phyloP scores from a whole-genome alignment of 2,797 vertebrate species.

The Gobio occitaniae region DNA sequence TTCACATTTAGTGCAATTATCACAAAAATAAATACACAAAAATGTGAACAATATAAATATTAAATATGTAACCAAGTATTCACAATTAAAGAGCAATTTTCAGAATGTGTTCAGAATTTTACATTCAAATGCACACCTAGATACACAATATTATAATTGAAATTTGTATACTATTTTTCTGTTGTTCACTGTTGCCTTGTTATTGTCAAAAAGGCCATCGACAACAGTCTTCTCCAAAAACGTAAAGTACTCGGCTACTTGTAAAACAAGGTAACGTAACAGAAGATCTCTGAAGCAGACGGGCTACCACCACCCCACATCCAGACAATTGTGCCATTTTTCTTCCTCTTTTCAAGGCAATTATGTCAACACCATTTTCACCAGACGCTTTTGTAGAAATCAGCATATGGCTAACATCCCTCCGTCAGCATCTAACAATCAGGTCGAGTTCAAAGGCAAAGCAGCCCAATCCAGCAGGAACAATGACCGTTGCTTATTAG shows the following conservation, averaged over 20 bases:
- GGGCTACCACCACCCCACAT: neutral
- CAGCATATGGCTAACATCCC: conserved; percentile 35
- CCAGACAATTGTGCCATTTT: conserved; percentile 15
- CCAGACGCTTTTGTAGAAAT: conserved; percentile 20
- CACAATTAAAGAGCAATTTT: neutral
- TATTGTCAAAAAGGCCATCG: neutral
- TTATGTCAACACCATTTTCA: conserved; percentile 39
- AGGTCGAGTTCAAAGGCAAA: conserved; percentile 49
- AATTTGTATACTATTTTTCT: neutral
- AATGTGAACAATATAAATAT: neutral
- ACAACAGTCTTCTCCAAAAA: neutral
- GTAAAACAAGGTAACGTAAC: neutral
- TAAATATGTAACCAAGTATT: neutral
- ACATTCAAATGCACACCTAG: neutral
- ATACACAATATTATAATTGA: neutral
- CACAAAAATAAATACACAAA: no score
- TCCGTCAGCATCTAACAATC: conserved; percentile 43
- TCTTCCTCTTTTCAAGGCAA: conserved; percentile 30
- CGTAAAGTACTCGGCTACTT: neutral
- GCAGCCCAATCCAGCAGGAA: conserved; percentile 42
- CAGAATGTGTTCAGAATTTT: neutral
- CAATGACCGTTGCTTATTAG: conserved; percentile 53
- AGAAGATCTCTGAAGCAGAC: conserved; percentile 9
- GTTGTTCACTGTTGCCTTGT: neutral
- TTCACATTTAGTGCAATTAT: neutral